Evolutionary conservation across 2,113 vertebrate species (phyloP).

Genomic region (Centropus unirufus): DNA sequence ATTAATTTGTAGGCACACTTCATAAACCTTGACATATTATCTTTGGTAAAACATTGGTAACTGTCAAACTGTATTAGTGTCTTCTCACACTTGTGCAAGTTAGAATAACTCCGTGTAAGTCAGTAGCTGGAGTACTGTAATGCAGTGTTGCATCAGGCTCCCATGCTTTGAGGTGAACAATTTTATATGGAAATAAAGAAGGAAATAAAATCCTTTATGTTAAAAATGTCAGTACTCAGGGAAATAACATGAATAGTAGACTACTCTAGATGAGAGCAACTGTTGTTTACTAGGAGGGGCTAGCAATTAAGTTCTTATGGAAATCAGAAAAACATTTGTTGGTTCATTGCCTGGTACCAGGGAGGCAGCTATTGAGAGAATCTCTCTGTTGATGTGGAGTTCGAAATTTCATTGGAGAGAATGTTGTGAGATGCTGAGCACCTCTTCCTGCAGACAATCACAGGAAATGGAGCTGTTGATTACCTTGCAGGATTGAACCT

Average conservation of each 20-base stretch:
- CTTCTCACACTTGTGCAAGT: not conserved
- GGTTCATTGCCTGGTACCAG: not conserved
- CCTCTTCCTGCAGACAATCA: not conserved
- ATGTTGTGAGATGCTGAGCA: not conserved
- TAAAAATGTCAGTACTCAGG: not conserved
- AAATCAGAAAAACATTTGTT: not conserved
- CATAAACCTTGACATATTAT: fast-evolving
- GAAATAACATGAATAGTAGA: not conserved
- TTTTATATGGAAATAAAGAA: not conserved
- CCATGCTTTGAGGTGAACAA: not conserved
- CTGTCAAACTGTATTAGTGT: not conserved
- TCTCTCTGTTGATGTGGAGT: not conserved
- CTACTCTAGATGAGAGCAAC: not conserved
- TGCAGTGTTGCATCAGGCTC: not conserved
- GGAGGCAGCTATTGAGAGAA: not conserved
- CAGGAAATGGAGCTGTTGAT: not conserved
- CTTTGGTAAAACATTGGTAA: not conserved
- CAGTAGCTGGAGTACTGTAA: not conserved
- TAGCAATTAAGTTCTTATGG: not conserved
- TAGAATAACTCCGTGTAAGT: not conserved
- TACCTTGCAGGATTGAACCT: not conserved
- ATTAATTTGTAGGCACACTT: not conserved
- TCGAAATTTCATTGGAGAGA: not conserved
- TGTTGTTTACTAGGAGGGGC: not conserved
- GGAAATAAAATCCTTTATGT: not conserved